Evolutionary conservation across 2,797 vertebrate genomes (phyloP).

Genomic region (Sciurus vulgaris): DNA sequence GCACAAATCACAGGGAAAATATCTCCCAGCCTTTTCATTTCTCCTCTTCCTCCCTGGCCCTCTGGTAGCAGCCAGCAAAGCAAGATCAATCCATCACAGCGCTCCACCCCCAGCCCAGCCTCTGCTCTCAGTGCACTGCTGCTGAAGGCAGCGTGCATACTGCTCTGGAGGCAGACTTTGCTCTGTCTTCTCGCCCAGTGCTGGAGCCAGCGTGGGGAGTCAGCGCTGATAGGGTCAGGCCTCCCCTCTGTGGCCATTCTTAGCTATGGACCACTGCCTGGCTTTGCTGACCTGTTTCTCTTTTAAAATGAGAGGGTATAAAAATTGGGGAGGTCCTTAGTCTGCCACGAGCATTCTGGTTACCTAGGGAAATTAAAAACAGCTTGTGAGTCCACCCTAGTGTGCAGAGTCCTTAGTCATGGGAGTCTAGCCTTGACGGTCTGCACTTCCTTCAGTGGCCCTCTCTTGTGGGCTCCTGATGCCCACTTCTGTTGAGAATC

Average conservation of each 20-base stretch:
- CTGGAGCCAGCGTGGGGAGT: neutral
- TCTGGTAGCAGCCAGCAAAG: slow-evolving; percentile 67
- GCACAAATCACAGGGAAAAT: slow-evolving; percentile 80
- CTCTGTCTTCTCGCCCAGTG: neutral
- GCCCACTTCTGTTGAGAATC: neutral
- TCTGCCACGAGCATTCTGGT: neutral
- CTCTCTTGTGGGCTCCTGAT: neutral
- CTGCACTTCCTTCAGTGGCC: neutral
- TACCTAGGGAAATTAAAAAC: neutral
- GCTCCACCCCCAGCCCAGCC: neutral
- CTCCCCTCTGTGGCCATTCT: neutral
- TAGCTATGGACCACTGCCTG: neutral
- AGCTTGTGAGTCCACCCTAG: neutral
- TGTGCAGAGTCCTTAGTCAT: neutral
- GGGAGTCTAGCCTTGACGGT: neutral
- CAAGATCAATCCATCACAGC: slow-evolving; percentile 63
- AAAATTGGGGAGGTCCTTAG: neutral
- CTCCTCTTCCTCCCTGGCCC: slow-evolving; percentile 76
- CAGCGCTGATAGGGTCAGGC: neutral
- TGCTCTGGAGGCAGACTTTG: neutral
- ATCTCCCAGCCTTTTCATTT: slow-evolving; percentile 74
- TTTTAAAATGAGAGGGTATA: neutral
- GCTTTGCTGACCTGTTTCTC: neutral
- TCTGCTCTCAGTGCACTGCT: neutral
- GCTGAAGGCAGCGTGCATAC: neutral